Percentiles rank a stretch among this genome's conserved stretches.
phyloP scores from a whole-genome alignment of 2,888 invertebrate species.

The Oscheius sp. region DNA sequence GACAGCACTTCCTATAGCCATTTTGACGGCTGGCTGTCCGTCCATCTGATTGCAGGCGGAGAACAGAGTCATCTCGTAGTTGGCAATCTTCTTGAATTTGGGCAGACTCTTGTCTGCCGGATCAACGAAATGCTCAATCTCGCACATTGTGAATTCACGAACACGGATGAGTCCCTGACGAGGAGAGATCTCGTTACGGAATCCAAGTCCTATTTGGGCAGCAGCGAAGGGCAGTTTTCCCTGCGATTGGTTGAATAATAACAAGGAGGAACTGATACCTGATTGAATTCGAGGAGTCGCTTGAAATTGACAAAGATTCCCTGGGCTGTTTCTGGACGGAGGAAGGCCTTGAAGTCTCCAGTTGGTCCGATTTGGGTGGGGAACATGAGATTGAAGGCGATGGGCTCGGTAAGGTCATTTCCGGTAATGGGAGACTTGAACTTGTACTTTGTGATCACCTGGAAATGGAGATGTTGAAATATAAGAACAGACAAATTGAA shows the following conservation, averaged over 20 bases:
- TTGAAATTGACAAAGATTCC: conserved; percentile 99
- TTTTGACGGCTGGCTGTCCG: conserved; percentile 85
- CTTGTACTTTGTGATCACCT: conserved; percentile 84
- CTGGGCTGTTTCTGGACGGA: conserved; percentile 98
- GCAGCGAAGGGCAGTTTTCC: conserved; percentile 87
- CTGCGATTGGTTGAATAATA: conserved; percentile 41
- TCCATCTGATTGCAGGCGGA: conserved; percentile 98
- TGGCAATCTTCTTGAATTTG: conserved; percentile 83
- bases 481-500: background rate
- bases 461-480: conserved; percentile 3
- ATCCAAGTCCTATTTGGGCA: conserved; percentile 97
- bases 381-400: conserved; percentile 99
- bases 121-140: conserved; percentile 99
- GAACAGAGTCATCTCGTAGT: conserved; percentile 85
- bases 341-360: conserved; percentile 86
- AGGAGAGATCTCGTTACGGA: conserved; percentile 98
- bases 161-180: conserved; percentile 77
- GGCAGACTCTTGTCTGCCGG: conserved; percentile 87
- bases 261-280: conserved; percentile 77
- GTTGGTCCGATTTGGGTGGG: conserved; percentile 96
- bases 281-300: conserved; percentile 94
- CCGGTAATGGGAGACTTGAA: conserved; percentile 96
- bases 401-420: conserved; percentile 91
- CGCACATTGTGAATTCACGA: conserved; percentile 93
- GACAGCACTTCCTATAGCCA: conserved; percentile 90